Evolutionary conservation across 2,797 vertebrate species (phyloP).

Genomic region (Arnoldichthys spilopterus): DNA sequence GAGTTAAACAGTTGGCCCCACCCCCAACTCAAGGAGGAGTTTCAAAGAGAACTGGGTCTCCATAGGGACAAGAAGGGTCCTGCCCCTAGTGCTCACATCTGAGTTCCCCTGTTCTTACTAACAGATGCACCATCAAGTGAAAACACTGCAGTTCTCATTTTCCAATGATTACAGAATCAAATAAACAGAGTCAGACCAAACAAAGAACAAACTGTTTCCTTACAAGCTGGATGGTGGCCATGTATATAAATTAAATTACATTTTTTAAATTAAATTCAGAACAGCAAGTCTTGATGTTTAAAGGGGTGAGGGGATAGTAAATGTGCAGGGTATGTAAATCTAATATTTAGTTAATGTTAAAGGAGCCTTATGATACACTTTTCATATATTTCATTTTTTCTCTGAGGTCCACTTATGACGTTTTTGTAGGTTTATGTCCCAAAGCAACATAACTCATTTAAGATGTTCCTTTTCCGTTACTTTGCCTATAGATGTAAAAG

Average conservation of each 20-base stretch:
- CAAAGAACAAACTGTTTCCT: conserved; percentile 12
- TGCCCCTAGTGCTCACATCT: not conserved
- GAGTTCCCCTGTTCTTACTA: conserved; percentile 34
- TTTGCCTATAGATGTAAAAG: not conserved
- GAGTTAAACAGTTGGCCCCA: conserved; percentile 21
- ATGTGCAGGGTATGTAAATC: not conserved
- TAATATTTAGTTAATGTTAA: not conserved
- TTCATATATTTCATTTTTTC: not conserved
- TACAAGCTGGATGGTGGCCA: conserved; percentile 20
- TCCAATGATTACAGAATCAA: conserved; percentile 8
- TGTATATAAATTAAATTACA: conserved; percentile 30
- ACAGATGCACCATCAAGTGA: not conserved
- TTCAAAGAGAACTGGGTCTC: conserved; percentile 20
- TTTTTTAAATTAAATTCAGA: no score
- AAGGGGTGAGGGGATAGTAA: not conserved
- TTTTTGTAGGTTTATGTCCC: not conserved
- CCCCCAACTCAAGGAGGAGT: conserved; percentile 21
- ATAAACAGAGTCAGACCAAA: conserved; percentile 6
- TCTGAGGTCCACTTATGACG: no score
- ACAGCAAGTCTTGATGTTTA: not conserved
- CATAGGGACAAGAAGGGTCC: conserved; percentile 37
- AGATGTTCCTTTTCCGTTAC: not conserved
- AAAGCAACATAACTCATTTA: not conserved
- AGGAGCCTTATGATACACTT: not conserved
- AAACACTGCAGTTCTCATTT: not conserved